Evolutionary conservation across 2,888 invertebrate genomes (phyloP).

Genomic region (Conchocele bisecta): DNA sequence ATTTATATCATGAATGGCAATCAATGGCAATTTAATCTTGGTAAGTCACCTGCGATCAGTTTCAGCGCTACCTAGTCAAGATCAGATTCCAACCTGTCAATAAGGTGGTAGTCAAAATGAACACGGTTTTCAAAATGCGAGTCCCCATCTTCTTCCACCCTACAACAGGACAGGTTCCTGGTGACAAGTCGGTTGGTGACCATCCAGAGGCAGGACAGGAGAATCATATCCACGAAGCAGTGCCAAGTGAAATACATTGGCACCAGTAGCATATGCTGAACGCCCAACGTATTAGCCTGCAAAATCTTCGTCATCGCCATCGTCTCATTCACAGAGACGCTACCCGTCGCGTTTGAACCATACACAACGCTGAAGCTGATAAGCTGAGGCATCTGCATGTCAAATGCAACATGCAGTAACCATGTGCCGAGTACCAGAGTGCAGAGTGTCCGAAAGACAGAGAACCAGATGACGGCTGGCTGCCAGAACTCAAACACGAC

Average conservation of each 20-base stretch:
- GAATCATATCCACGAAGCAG: slow-evolving; percentile 18
- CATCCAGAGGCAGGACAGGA: slow-evolving; percentile 21
- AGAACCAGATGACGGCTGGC: slow-evolving; percentile 22
- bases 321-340: too few species aligned
- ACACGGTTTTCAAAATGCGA: slow-evolving; percentile 33
- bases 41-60: too few species aligned
- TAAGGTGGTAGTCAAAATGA: slow-evolving; percentile 41
- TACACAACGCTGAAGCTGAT: background rate
- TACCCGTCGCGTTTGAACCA: background rate
- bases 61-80: too few species aligned
- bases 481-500: slow-evolving; percentile 29
- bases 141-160: slow-evolving; percentile 16
- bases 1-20: too few species aligned
- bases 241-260: slow-evolving; percentile 40
- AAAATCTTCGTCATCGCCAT: background rate
- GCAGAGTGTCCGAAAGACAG: slow-evolving; percentile 19
- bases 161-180: slow-evolving; percentile 4
- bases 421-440: slow-evolving; percentile 36
- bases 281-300: background rate
- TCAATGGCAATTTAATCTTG: too few species aligned
- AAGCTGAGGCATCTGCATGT: background rate
- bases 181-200: slow-evolving; percentile 4
- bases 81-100: slow-evolving; percentile 12
- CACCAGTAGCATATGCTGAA: slow-evolving; percentile 8
- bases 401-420: background rate